phyloP scores from a whole-genome alignment of 1,140 invertebrate genomes.

The Scylla paramamosain region DNA sequence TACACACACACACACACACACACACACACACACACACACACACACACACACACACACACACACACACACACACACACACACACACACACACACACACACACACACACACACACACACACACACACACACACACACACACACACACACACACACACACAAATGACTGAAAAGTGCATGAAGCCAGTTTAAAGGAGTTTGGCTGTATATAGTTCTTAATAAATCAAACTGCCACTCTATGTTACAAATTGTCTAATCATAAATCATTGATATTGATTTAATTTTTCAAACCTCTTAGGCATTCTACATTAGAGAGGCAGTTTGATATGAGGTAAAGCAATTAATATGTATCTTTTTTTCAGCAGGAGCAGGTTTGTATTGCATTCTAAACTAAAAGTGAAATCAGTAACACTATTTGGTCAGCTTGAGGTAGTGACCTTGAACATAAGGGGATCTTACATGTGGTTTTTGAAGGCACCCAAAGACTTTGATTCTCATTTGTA shows the following conservation, averaged over 20 bases:
- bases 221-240: conserved; percentile 52
- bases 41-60: conserved; percentile 44
- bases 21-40: not conserved
- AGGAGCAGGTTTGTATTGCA: conserved; percentile 71
- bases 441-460: not conserved
- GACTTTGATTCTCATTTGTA: conserved; percentile 63
- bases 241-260: not conserved
- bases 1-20: not conserved
- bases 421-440: not conserved
- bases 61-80: conserved; percentile 26
- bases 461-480: conserved; percentile 21
- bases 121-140: not conserved
- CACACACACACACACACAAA: conserved; percentile 33
- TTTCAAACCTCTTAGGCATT: not conserved
- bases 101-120: conserved; percentile 2
- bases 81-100: conserved; percentile 40
- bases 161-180: not conserved
- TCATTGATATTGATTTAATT: not conserved
- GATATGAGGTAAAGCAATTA: conserved; percentile 53
- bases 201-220: conserved; percentile 45
- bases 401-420: not conserved
- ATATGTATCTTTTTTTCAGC: conserved; percentile 65
- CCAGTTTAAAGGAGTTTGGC: conserved; percentile 44
- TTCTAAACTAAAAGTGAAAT: conserved; percentile 48
- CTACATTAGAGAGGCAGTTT: conserved; percentile 61